Evolutionary conservation across 2,113 vertebrate genomes (phyloP), one percentile per base, ranked within the genome.

Genomic region (Syngnathus typhle): DNA sequence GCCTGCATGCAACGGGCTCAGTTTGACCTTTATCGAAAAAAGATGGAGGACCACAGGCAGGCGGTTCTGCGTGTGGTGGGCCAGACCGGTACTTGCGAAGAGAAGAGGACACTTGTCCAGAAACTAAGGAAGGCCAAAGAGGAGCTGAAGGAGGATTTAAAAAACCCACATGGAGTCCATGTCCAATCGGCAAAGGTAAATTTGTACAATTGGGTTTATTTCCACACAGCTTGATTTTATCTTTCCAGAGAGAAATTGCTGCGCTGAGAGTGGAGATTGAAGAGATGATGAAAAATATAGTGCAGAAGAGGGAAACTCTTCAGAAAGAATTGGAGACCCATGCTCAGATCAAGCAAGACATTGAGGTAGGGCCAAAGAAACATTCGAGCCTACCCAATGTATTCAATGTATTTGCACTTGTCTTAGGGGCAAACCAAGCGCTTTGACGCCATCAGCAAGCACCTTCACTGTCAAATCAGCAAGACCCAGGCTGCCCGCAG

Each of bases 391-490:
- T 18, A 36, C 27, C 7, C 0, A 36, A 58, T 16, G 55, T 27
- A 23, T 15, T 23, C 23, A 15, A 27, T 44, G 2, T 70, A 41
- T 73, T 37, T 73, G n/a, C 60, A 27, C 49, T 32, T 37, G 15
- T 1, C 21, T 64, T 68, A 92, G 90, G 90, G 90, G 63, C 85
- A 91, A 74, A 87, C 87, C 77, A 84, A 74, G 49, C 84, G 85
- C 7, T 88, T 71, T 32, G 85, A 91, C 47, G 88, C 87, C 77
- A 88, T 91, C 13, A 27, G 88, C 38, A 91, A 84, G 59, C 84
- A 84, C 6, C 85, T 91, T 60, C 69, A 61, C 75, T 88, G 86
- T 73, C 90, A 91, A 59, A 68, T 91, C 61, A 87, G 82, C 76
- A 84, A 86, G 60, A 78, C 88, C 27, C 87, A 89, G 71, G 79